Evolutionary conservation across 2,888 invertebrate species (phyloP).

Genomic region (Molanna angustata): DNA sequence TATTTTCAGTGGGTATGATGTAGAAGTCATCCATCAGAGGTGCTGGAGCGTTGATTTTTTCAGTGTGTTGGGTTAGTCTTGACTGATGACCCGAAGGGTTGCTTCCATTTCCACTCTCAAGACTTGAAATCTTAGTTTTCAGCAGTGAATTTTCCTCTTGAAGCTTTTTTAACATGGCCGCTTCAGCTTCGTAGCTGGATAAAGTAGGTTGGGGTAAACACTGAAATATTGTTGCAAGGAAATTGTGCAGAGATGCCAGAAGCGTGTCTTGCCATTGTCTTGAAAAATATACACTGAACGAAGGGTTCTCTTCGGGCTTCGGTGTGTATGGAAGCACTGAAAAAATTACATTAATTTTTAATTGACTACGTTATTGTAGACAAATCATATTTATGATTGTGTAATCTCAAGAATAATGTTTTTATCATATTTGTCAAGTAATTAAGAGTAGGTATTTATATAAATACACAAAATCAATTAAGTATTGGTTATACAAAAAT

Average conservation of each 20-base stretch:
- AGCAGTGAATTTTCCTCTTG: conserved; percentile 81
- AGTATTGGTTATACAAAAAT: background rate
- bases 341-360: conserved; percentile 40
- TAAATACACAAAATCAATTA: background rate
- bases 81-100: conserved; percentile 57
- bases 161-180: conserved; percentile 71
- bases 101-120: conserved; percentile 19
- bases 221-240: conserved; percentile 84
- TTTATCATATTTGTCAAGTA: no score
- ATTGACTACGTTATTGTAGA: no score
- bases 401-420: no score
- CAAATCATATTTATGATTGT: no score
- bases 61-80: conserved; percentile 62
- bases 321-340: conserved; percentile 88
- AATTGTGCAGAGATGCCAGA: conserved; percentile 85
- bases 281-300: conserved; percentile 85
- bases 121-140: conserved; percentile 39
- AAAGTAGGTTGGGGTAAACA: conserved; percentile 86
- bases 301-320: conserved; percentile 87
- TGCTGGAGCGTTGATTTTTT: conserved; percentile 58
- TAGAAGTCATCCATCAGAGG: conserved; percentile 91
- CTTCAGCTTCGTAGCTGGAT: conserved; percentile 83
- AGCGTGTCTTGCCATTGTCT: conserved; percentile 95
- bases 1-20: conserved; percentile 77
- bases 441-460: background rate